Conservation (phyloP, 1,140 invertebrate species). For the Pogonomyrmex californicus region DNA sequence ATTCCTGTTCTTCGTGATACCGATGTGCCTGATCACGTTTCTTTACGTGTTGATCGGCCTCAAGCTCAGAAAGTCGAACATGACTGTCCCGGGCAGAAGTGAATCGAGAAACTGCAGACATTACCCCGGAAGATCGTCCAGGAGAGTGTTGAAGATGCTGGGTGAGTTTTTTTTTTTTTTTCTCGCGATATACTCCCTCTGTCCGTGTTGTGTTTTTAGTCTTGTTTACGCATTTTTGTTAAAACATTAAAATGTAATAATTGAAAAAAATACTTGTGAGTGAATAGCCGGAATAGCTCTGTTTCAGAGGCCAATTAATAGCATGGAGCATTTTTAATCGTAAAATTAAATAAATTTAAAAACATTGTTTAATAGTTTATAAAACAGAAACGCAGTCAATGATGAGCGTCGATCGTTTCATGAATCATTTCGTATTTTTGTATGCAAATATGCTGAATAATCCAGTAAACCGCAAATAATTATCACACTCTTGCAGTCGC, state of each 20-base stretch:
- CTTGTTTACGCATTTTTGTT: neutral
- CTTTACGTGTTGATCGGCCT: conserved; percentile 94
- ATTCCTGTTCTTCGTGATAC: conserved; percentile 94
- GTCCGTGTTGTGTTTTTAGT: neutral
- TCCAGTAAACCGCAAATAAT: neutral
- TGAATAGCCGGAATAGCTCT: neutral
- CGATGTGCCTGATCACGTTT: conserved; percentile 94
- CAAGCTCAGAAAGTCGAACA: conserved; percentile 90
- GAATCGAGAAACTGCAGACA: conserved; percentile 77
- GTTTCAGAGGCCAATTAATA: neutral
- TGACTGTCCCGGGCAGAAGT: conserved; percentile 79
- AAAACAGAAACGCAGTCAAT: neutral
- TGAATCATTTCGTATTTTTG: conserved; percentile 21
- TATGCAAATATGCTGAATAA: neutral
- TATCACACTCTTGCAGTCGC: neutral
- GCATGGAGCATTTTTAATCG: neutral
- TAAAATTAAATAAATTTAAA: neutral
- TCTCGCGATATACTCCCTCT: neutral
- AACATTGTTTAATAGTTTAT: neutral
- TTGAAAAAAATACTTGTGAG: neutral
- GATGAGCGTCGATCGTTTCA: neutral
- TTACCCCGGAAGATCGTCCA: conserved; percentile 85
- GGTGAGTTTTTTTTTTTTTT: conserved; percentile 86
- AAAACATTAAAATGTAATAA: neutral
- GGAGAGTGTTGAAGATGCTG: conserved; percentile 90